Percentiles rank a stretch among this genome's conserved stretches.
These are phyloP conservation scores for Rhodophaea formosa DNA, from an alignment of 2,888 invertebrate genomes.

Conservation along the genomic window DNA sequence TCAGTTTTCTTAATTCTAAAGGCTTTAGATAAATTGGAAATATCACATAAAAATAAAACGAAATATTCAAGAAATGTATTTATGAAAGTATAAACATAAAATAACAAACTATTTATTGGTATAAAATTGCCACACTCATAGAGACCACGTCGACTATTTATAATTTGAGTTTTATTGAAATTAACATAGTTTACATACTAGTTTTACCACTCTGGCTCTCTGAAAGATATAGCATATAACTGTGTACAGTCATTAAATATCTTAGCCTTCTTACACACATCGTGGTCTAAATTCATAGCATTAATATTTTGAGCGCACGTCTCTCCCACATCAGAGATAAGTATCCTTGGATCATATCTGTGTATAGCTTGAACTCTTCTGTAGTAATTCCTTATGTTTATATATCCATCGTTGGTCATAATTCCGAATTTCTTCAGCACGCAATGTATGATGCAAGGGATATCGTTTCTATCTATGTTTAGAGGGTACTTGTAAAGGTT, in stretches of 20 bases:
- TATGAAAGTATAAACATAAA: slow-evolving; percentile 22
- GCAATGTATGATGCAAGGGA: slow-evolving; percentile 73
- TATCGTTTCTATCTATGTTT: slow-evolving; percentile 64
- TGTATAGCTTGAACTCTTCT: slow-evolving; percentile 69
- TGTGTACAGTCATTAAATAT: slow-evolving; percentile 76
- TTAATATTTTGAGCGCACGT: slow-evolving; percentile 73
- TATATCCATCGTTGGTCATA: slow-evolving; percentile 68
- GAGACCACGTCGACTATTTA: background rate
- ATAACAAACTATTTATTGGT: background rate
- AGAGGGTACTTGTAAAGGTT: slow-evolving; percentile 69
- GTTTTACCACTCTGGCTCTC: slow-evolving; percentile 45
- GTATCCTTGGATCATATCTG: slow-evolving; percentile 66
- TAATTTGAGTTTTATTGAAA: background rate
- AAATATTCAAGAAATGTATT: slow-evolving; percentile 12
- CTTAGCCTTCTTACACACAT: slow-evolving; percentile 73
- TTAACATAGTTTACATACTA: background rate
- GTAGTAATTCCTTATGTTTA: slow-evolving; percentile 71
- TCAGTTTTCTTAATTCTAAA: background rate
- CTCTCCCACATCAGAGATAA: slow-evolving; percentile 74
- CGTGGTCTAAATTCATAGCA: slow-evolving; percentile 70
- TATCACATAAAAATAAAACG: slow-evolving; percentile 1
- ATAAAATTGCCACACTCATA: background rate
- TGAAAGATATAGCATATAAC: slow-evolving; percentile 65
- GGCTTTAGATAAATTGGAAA: background rate
- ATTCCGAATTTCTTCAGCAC: slow-evolving; percentile 74